Evolutionary conservation across 2,797 vertebrate species (phyloP).

Genomic region (Sphenopsis melanotis): DNA sequence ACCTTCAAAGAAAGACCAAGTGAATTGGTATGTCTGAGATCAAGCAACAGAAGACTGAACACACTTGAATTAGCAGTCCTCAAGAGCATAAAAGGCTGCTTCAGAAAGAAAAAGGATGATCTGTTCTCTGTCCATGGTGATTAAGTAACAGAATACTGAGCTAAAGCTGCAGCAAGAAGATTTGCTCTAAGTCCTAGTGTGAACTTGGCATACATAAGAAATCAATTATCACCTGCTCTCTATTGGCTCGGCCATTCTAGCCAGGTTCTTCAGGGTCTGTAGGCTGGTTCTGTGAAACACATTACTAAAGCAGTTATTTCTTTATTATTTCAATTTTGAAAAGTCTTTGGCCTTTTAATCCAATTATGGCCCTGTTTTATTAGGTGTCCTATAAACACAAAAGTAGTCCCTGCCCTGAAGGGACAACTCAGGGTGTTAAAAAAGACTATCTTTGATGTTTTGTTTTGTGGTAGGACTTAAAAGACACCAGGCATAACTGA

Average conservation of each 20-base stretch:
- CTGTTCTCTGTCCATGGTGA: not conserved
- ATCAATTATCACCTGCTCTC: not conserved
- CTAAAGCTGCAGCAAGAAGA: not conserved
- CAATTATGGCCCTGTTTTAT: not conserved
- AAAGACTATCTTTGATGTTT: not conserved
- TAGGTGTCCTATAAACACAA: not conserved
- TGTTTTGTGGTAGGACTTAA: not conserved
- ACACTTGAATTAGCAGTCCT: not conserved
- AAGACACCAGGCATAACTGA: not conserved
- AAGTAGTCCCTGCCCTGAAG: not conserved
- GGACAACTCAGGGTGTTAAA: not conserved
- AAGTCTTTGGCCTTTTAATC: not conserved
- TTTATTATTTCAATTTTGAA: not conserved
- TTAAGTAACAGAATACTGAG: not conserved
- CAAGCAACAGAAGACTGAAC: not conserved
- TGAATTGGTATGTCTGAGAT: not conserved
- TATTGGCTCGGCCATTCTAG: not conserved
- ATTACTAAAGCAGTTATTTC: not conserved
- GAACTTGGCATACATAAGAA: not conserved
- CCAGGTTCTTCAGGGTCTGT: not conserved
- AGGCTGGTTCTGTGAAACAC: not conserved
- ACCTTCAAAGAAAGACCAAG: not conserved
- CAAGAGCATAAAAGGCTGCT: not conserved
- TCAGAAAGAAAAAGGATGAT: not conserved
- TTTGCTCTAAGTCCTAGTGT: not conserved